Percentiles rank a stretch among this genome's conserved stretches.
phyloP scores from a whole-genome alignment of 1,140 invertebrate species.

The Drosophila pectinifera region DNA sequence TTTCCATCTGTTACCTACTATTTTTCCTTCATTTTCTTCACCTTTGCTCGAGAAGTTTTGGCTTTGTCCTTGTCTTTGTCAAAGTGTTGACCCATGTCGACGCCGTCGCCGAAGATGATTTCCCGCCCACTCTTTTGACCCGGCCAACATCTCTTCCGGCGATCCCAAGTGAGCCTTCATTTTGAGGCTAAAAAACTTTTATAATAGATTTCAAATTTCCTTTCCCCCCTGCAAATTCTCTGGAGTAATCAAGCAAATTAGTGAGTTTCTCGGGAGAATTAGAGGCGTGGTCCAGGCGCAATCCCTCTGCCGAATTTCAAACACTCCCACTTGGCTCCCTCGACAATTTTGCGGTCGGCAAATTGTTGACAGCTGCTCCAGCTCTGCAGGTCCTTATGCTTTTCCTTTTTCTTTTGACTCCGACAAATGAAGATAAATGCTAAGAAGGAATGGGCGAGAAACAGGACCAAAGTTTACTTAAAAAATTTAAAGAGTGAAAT shows the following conservation, averaged over 20 bases:
- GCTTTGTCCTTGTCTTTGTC: constrained; percentile 41
- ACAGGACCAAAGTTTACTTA: constrained; percentile 22
- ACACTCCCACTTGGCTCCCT: constrained; percentile 55
- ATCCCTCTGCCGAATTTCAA: constrained; percentile 51
- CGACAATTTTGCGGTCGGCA: constrained; percentile 72
- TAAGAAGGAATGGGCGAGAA: constrained; percentile 5
- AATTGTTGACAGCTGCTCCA: constrained; percentile 76
- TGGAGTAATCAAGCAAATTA: constrained; percentile 82
- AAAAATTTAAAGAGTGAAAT: constrained; percentile 44
- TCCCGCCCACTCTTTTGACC: background rate
- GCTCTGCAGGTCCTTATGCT: constrained; percentile 12
- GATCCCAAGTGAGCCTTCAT: constrained; percentile 44
- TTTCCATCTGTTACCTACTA: constrained; percentile 9
- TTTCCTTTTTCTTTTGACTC: constrained; percentile 17
- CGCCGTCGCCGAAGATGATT: constrained; percentile 37
- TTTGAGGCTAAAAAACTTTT: constrained; percentile 70
- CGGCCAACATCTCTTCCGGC: constrained; percentile 10
- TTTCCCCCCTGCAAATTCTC: constrained; percentile 49
- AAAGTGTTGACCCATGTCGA: constrained; percentile 59
- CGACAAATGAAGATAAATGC: constrained; percentile 80
- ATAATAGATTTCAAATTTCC: constrained; percentile 81
- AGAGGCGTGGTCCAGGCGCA: constrained; percentile 21
- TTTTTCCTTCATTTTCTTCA: constrained; percentile 13
- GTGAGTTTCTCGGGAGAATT: constrained; percentile 50
- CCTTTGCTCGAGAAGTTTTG: constrained; percentile 34